Conservation (phyloP, 2,888 invertebrate genomes). For the Trichopoda pennipes region DNA sequence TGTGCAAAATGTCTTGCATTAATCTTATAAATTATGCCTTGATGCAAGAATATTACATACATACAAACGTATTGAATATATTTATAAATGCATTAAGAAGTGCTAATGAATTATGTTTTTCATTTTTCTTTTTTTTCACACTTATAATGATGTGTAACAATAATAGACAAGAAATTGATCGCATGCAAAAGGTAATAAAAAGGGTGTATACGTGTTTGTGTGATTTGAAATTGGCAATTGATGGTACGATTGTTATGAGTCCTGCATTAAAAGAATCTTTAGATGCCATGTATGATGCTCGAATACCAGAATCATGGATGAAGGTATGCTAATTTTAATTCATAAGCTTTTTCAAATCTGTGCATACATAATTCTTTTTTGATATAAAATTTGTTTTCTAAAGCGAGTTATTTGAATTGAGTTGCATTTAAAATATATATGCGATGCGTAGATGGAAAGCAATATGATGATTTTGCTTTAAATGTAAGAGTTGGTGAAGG, state of each 20-base stretch:
- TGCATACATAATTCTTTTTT: background rate
- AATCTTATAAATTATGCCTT: slow-evolving; percentile 13
- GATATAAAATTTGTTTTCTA: background rate
- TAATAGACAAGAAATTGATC: slow-evolving; percentile 86
- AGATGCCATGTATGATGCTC: slow-evolving; percentile 98
- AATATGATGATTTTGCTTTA: no score
- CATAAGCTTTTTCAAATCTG: background rate
- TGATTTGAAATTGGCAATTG: slow-evolving; percentile 96
- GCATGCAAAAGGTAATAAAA: slow-evolving; percentile 93
- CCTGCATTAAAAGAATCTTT: slow-evolving; percentile 92
- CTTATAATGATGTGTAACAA: background rate
- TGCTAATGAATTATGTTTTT: background rate
- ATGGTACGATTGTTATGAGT: slow-evolving; percentile 98
- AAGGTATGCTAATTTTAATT: slow-evolving; percentile 83
- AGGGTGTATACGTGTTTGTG: slow-evolving; percentile 89
- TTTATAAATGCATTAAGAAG: background rate
- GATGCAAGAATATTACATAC: background rate
- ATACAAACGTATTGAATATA: no score
- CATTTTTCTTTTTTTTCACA: background rate
- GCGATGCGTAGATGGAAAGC: no score
- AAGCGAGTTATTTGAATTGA: background rate
- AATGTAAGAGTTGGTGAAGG: no score
- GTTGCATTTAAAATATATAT: background rate
- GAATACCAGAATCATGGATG: slow-evolving; percentile 95
- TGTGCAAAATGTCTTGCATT: background rate